Base-by-base conservation (phyloP, 2,888 invertebrate species). In the Ennomos erosarius region DNA sequence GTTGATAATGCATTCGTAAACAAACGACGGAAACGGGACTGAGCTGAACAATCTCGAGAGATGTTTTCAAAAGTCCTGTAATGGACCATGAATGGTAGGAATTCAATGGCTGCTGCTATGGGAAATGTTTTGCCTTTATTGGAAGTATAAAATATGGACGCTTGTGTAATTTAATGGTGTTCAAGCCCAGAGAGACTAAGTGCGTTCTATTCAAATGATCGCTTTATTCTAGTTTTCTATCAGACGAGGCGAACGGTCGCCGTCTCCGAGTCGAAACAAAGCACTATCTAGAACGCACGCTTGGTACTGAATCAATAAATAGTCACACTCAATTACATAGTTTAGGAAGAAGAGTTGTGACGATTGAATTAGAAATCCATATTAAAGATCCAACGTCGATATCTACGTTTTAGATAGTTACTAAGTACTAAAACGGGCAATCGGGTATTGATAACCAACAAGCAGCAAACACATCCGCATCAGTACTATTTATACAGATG, bases 1-100 rank as follows among this genome's bases (percentile, higher is more conserved):
- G 50, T 64, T 61, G 59, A 65, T 68, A 68, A 67, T 65, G 68
- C 67, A 64, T 68, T 68, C 63, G 64, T 67, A 65, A 67, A 67
- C 68, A 68, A 68, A 66, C 61, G 64, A 47, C 66, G 66, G 64
- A 64, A 65, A 59, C 64, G 51, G 57, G 55, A 59, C 43, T 33
- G 62, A 58, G 57, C 48, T 59, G 62, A 55, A 62, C 55, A 52
- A 61, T 61, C 58, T 58, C 39, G 26, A 6, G 43, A 57, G 63
- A 49, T 64, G 68, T 66, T 67, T 63, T 68, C 67, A 67, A 62
- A 65, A 66, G 59, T 55, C 55, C 63, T 59, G 59, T 42, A 58
- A 62, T 50, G 59, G 63, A 63, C 66, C 64, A 68, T 66, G 61
- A 58, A 59, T 52, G 49, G 52, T 55, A 56, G 59, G 49, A 57